Conservation (phyloP, 2,888 invertebrate species). For the Pomacea canaliculata region DNA sequence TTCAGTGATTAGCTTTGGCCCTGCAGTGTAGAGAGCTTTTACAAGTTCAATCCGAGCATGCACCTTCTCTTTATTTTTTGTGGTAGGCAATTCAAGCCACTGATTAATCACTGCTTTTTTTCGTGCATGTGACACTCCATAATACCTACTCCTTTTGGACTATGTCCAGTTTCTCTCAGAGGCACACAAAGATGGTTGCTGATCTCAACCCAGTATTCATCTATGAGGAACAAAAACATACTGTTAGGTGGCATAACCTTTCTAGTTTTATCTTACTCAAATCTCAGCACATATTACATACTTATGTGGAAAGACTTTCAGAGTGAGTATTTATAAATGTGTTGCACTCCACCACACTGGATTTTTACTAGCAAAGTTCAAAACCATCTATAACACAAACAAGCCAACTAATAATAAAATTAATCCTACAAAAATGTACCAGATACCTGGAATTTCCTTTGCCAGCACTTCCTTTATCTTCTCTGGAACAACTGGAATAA, state of each 20-base stretch:
- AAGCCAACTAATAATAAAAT: too few species aligned
- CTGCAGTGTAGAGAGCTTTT: constrained; percentile 6
- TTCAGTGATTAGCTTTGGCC: neutral
- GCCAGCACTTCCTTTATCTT: constrained; percentile 1
- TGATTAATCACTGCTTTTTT: constrained; percentile 5
- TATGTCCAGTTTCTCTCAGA: neutral
- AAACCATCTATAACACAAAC: too few species aligned
- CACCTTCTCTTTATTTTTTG: neutral
- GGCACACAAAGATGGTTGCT: constrained; percentile 1
- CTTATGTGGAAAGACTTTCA: too few species aligned
- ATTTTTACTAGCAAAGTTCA: too few species aligned
- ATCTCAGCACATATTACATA: too few species aligned
- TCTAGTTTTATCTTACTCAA: too few species aligned
- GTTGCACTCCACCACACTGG: too few species aligned
- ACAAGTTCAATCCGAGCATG: neutral
- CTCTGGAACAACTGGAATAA: constrained; percentile 7
- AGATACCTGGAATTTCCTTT: constrained; percentile 9
- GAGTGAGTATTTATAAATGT: too few species aligned
- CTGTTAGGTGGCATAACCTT: too few species aligned
- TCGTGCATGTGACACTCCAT: neutral
- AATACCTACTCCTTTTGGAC: neutral
- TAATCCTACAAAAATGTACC: too few species aligned
- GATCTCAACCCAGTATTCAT: constrained; percentile 6
- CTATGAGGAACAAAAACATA: constrained; percentile 2
- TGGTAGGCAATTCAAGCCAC: constrained; percentile 8